These are phyloP conservation scores for Sympetrum striolatum DNA, from an alignment of 2,888 invertebrate genomes.

Conservation along the genomic window DNA sequence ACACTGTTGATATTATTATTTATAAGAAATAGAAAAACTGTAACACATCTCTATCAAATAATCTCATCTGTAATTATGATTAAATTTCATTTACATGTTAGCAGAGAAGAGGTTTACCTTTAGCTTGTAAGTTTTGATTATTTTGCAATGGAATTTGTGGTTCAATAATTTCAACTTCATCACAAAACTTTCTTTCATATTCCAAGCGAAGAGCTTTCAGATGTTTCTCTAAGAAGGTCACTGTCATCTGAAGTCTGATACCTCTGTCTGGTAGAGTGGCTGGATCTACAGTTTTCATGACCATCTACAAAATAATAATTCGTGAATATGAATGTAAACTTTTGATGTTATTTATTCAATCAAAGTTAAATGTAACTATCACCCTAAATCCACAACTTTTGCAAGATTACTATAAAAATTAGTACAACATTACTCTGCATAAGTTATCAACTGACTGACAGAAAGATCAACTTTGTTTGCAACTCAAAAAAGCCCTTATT, in stretches of 20 bases:
- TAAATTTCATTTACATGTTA: neutral
- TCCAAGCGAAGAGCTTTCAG: constrained; percentile 32
- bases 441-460: no score
- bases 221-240: constrained; percentile 48
- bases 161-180: neutral
- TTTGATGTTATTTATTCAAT: no score
- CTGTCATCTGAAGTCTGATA: constrained; percentile 47
- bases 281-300: constrained; percentile 47
- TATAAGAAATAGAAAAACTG: neutral
- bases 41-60: neutral
- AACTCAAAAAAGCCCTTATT: neutral
- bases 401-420: no score
- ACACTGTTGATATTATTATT: no score
- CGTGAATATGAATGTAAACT: no score
- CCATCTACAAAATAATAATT: constrained; percentile 42
- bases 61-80: neutral
- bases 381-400: no score
- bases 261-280: constrained; percentile 50
- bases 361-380: no score
- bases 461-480: no score
- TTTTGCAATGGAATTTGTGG: neutral
- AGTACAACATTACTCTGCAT: no score
- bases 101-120: neutral
- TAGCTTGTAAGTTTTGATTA: neutral
- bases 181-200: neutral